Evolutionary conservation across 2,888 invertebrate genomes (phyloP).

Genomic region (Cerceris rybyensis): DNA sequence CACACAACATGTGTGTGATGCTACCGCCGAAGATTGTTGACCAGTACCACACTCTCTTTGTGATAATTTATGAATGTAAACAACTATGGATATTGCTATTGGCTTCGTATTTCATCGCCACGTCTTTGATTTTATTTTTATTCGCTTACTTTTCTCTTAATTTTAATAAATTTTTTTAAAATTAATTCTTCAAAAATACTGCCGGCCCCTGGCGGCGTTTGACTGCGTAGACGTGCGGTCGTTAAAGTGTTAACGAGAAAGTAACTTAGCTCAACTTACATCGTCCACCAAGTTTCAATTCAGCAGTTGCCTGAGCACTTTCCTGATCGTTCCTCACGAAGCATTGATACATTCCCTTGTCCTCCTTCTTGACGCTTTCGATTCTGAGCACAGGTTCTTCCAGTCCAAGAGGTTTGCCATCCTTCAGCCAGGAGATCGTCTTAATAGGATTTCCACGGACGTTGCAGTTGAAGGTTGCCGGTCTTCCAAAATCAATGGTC

Average conservation of each 20-base stretch:
- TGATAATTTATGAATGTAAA: no score
- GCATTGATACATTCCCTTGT: conserved; percentile 98
- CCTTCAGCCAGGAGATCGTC: conserved; percentile 95
- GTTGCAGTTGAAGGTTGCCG: conserved; percentile 95
- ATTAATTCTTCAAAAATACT: no score
- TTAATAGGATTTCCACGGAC: conserved; percentile 95
- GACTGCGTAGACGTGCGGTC: no score
- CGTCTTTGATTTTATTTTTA: no score
- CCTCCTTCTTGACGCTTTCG: conserved; percentile 95
- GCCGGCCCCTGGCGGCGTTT: no score
- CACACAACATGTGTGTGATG: no score
- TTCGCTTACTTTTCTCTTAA: no score
- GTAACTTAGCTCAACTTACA: conserved; percentile 83
- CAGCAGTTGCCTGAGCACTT: conserved; percentile 95
- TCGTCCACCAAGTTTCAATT: conserved; percentile 95
- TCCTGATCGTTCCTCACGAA: conserved; percentile 96
- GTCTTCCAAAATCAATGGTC: conserved; percentile 96
- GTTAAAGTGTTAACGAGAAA: background rate
- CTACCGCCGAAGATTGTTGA: no score
- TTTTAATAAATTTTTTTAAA: no score
- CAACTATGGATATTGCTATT: no score
- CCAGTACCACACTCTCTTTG: no score
- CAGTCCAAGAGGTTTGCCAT: conserved; percentile 93
- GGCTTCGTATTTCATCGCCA: no score
- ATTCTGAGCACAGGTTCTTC: conserved; percentile 92